phyloP scores from a whole-genome alignment of 2,888 invertebrate genomes.

The Crematogaster levior region DNA sequence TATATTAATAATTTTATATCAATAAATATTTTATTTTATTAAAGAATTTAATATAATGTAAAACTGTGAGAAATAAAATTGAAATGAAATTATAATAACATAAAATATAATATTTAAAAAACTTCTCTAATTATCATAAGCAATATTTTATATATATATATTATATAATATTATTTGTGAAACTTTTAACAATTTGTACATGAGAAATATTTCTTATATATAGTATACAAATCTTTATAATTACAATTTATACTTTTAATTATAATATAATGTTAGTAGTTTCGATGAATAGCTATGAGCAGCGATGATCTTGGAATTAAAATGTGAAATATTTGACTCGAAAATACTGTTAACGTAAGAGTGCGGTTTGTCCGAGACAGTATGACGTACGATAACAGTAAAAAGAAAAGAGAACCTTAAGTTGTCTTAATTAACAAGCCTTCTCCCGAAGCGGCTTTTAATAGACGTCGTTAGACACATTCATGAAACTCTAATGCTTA shows the following conservation, averaged over 20 bases:
- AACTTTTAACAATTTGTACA: not conserved
- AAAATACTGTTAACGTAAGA: not conserved
- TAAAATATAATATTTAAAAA: not conserved
- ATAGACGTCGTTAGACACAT: slow-evolving; percentile 46
- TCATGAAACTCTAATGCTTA: slow-evolving; percentile 50
- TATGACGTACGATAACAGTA: not conserved
- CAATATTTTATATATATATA: not conserved
- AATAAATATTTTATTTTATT: no score
- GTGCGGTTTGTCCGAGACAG: not conserved
- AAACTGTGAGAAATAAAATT: no score
- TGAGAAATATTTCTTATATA: not conserved
- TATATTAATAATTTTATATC: no score
- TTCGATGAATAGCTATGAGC: not conserved
- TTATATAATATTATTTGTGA: not conserved
- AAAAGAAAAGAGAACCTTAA: slow-evolving; percentile 2
- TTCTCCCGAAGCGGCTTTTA: slow-evolving; percentile 47
- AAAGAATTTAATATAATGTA: not conserved
- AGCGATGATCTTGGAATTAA: not conserved
- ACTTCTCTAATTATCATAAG: no score
- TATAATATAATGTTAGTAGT: not conserved
- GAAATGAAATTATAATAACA: not conserved
- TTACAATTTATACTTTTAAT: not conserved
- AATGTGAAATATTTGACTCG: not conserved
- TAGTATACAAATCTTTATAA: not conserved
- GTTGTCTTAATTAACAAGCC: slow-evolving; percentile 58